Base-by-base conservation (phyloP, 37 sponge, comb jelly and placozoan species). In the Trichoplax adhaerens region DNA sequence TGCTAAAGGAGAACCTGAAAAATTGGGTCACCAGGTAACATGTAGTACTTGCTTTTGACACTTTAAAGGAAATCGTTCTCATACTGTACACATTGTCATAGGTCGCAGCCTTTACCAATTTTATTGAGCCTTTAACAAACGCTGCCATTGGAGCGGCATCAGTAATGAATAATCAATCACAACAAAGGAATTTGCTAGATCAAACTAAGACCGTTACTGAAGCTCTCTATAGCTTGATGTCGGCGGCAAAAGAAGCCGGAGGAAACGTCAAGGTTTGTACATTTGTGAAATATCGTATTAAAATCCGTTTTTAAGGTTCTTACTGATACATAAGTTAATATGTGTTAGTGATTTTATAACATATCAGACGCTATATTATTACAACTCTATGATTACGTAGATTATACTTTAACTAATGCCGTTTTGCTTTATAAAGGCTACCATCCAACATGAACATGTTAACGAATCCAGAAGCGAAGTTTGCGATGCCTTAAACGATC, bases 1-100 rank as follows among this genome's bases (percentile, higher is more conserved):
- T 52, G 91, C 97, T 49, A 87, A 90, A 74, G 81, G 86, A 5
- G 91, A 95, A 64, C 86, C 97, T 1, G 97, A 95, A 83, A 95
- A 87, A 60, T 86, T 95, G 1, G 97, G 91, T 47, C 97, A 95
- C 80, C 72, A 78, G 49, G 78, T 79, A 12, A 10, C 57, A 46
- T 70, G 4, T 55, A 72, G 4, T 4, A 4, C 60, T 12, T 72
- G 46, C 46, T 64, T 12, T 12, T 50, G 29, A 29, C 29, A 29
- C 29, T 29, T 29, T 29, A 29, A 29, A 29, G 29, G 29, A 29
- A 29, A 29, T 29, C 29, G 29, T 29, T 29, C 29, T 29, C 29
- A 29, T 29, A 29, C 29, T 29, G 29, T 29, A 29, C 29, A 29
- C 29, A 49, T 67, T 60, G 8, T n/a, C 62, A 8, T 60, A 12